Evolutionary conservation across 2,888 invertebrate genomes (phyloP), one percentile per base, ranked within the genome.

Genomic region (Monochamus alternatus): DNA sequence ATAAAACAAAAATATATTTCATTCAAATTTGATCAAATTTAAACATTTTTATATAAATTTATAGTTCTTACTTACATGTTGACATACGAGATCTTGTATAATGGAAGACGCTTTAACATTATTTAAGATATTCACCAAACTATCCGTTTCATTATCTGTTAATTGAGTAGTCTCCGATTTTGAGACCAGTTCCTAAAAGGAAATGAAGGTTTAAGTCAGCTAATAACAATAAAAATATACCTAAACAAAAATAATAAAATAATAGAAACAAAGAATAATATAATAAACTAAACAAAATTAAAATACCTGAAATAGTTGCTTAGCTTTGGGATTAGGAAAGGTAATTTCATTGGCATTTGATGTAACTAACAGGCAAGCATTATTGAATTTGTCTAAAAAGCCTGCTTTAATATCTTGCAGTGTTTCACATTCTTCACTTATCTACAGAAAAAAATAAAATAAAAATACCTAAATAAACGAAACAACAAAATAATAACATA

Each of bases 21-120:
- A 22, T 22, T 22, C 22, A 1, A 22, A 1, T 22, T 22, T 22
- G 22, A 22, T 22, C 22, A 22, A 22, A 22, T 22, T 22, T 22
- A 22, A 22, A 22, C 22, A 22, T 22, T 22, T 22, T 22, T 22
- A 22, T 22, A 22, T 22, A 9, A 72, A 30, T 43, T 52, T 14
- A 47, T 31, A 51, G 22, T 30, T 52, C 55, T 58, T 59, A 90
- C 93, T 92, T 87, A 95, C 95, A 88, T 95, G 95, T 89, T 93
- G 91, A 82, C 92, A 92, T 44, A 95, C 92, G 51, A 94, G 91
- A 71, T 94, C 93, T 84, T 92, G 91, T 83, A 95, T 92, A 78
- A 93, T 91, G 3, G 93, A 92, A 85, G 91, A 91, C 32, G 93
- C 91, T 82, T 93, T 94, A 82, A 93, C 90, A 75, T 92, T 92